Evolutionary conservation across 2,113 vertebrate genomes (phyloP), one percentile per base, ranked within the genome.

Genomic region (Reinhardtius hippoglossoides): DNA sequence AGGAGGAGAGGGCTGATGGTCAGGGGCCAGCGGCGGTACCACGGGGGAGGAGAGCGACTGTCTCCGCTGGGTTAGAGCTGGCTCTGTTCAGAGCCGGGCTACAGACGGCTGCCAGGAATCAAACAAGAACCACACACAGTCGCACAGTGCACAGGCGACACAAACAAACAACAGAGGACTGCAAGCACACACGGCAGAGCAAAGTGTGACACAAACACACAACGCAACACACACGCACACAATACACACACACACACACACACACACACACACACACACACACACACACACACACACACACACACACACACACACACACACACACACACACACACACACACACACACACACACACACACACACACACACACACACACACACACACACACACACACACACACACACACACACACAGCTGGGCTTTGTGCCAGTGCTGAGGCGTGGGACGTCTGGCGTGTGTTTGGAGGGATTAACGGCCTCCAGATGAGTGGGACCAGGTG

Each of bases 401-500:
- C 86, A 87, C n/a, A n/a, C n/a, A n/a, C n/a, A n/a, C n/a, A n/a
- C n/a, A n/a, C n/a, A 80, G 86, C 92, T 85, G 91, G 93, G 93
- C 92, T 91, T 79, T 78, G 85, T 90, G 93, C 93, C 93, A 94
- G 88, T 35, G 75, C 85, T 87, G 92, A 92, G 91, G 93, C 91
- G 90, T 89, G 89, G 92, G 92, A 91, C 87, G 91, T 91, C 91
- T 94, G 92, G 91, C 90, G 90, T 91, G 93, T 92, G 93, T 91
- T 92, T 92, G 90, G 91, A 88, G 91, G 92, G 93, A 94, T 94
- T 94, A 94, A 93, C 92, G 81, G 90, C 93, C 90, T 92, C 90
- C 91, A 93, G 91, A 93, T 93, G 92, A 93, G 91, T 88, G 91
- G 90, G 91, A 93, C 92, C 92, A 93, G 93, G 91, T 92, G 91